Percentiles rank a stretch among this genome's conserved stretches.
phyloP scores from a whole-genome alignment of 2,888 invertebrate species.

The Melipona beecheii region DNA sequence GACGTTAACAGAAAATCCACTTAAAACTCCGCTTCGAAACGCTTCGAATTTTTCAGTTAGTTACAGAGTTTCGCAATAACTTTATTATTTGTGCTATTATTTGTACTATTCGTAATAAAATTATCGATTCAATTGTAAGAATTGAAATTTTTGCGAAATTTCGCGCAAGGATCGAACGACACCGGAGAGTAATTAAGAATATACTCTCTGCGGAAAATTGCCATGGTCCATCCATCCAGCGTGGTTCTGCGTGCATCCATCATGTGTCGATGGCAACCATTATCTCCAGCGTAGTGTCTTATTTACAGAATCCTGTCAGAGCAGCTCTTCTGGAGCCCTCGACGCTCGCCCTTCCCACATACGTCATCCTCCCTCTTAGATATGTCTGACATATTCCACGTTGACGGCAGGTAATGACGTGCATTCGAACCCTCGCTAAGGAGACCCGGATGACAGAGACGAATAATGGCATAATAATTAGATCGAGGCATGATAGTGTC shows the following conservation, averaged over 20 bases:
- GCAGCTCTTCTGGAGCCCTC: slow-evolving; percentile 46
- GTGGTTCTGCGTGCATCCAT: slow-evolving; percentile 22
- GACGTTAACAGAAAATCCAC: slow-evolving; percentile 2
- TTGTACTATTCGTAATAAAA: too few species aligned
- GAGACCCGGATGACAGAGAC: slow-evolving; percentile 43
- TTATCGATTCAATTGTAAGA: not conserved
- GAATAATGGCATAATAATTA: slow-evolving; percentile 45
- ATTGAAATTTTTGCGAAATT: not conserved
- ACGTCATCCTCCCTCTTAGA: slow-evolving; percentile 56
- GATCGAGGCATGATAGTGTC: not conserved
- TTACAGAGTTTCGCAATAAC: not conserved
- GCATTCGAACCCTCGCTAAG: slow-evolving; percentile 36
- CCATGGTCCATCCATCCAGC: not conserved
- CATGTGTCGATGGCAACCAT: slow-evolving; percentile 38
- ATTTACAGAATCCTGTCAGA: slow-evolving; percentile 64
- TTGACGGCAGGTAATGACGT: slow-evolving; percentile 58
- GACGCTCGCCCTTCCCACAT: slow-evolving; percentile 28
- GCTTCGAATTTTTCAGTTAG: not conserved
- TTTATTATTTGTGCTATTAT: too few species aligned
- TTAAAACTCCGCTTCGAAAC: too few species aligned
- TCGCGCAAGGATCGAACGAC: too few species aligned
- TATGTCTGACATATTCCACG: slow-evolving; percentile 45
- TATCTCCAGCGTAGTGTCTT: slow-evolving; percentile 55
- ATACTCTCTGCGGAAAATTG: slow-evolving; percentile 16
- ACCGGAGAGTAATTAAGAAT: too few species aligned